Percentiles rank a stretch among this genome's conserved stretches.
Evolutionary conservation across 2,888 invertebrate species (phyloP).

Genomic region (Rhingia rostrata): DNA sequence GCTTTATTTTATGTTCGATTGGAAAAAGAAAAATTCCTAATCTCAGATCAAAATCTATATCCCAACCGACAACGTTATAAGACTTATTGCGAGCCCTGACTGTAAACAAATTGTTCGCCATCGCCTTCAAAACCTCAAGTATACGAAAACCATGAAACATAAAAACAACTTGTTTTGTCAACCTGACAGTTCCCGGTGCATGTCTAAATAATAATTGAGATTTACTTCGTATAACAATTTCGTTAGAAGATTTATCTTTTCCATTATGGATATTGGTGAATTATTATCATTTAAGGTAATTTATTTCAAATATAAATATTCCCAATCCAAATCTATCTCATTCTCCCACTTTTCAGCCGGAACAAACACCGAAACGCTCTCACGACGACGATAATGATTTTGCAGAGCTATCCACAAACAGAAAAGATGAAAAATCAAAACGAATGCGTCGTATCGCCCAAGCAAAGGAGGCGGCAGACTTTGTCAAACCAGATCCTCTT

Average conservation of each 20-base stretch:
- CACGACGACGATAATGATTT: constrained; percentile 85
- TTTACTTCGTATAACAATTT: background rate
- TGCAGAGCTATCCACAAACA: constrained; percentile 84
- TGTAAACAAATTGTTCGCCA: background rate
- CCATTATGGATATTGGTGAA: constrained; percentile 85
- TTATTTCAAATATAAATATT: background rate
- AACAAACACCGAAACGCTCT: constrained; percentile 90
- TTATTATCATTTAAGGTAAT: constrained; percentile 85
- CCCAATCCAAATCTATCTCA: background rate
- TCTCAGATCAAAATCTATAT: too few species aligned
- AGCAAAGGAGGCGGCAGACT: constrained; percentile 83
- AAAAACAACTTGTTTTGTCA: background rate
- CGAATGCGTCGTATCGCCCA: constrained; percentile 86
- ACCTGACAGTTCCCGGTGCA: constrained; percentile 12
- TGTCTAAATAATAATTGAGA: constrained; percentile 31
- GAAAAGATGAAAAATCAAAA: constrained; percentile 84
- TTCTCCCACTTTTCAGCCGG: constrained; percentile 85
- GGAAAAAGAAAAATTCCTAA: too few species aligned
- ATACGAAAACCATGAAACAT: background rate
- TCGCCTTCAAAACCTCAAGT: background rate
- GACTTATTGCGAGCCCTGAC: too few species aligned
- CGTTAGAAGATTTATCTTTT: background rate
- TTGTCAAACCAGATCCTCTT: constrained; percentile 80
- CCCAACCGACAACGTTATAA: too few species aligned
- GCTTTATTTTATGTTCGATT: too few species aligned